These are phyloP conservation scores for Lanistes nyassanus DNA, from an alignment of 1,140 invertebrate genomes.

Conservation along the genomic window DNA sequence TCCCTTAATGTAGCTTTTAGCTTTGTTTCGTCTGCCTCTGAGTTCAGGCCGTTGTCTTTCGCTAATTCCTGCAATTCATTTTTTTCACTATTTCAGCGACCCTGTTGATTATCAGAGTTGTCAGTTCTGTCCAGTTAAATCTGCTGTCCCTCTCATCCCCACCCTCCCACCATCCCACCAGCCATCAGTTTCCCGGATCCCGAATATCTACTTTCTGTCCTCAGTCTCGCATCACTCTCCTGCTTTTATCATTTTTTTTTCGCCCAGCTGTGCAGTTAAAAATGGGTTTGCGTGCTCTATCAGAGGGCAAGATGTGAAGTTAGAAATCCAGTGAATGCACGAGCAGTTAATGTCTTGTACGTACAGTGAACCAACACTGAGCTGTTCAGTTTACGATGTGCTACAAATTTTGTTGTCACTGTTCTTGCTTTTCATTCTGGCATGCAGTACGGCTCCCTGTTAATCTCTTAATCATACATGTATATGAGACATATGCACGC, in stretches of 20 bases:
- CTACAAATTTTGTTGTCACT: not conserved
- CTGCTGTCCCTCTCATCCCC: not conserved
- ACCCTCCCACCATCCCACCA: not conserved
- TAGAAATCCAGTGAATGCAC: not conserved
- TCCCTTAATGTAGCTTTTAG: too few relatives aligned
- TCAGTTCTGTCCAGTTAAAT: not conserved
- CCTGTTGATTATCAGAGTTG: not conserved
- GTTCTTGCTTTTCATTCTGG: not conserved
- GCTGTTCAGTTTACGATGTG: too few relatives aligned
- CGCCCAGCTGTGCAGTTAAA: not conserved
- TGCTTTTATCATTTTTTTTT: not conserved
- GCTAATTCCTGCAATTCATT: not conserved
- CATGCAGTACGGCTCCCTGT: not conserved
- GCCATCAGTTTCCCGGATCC: too few relatives aligned
- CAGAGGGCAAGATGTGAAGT: not conserved
- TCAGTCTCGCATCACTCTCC: not conserved
- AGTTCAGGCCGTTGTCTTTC: too few relatives aligned
- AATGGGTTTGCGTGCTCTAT: not conserved
- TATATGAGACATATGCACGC: slow-evolving; percentile 75
- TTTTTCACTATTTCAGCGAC: not conserved
- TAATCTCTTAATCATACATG: not conserved
- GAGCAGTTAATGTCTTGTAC: not conserved
- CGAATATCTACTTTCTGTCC: not conserved
- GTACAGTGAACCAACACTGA: too few relatives aligned
- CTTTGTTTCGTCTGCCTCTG: too few relatives aligned